Evolutionary conservation across 2,888 invertebrate species (phyloP).

Genomic region (Steinernema scapterisci): DNA sequence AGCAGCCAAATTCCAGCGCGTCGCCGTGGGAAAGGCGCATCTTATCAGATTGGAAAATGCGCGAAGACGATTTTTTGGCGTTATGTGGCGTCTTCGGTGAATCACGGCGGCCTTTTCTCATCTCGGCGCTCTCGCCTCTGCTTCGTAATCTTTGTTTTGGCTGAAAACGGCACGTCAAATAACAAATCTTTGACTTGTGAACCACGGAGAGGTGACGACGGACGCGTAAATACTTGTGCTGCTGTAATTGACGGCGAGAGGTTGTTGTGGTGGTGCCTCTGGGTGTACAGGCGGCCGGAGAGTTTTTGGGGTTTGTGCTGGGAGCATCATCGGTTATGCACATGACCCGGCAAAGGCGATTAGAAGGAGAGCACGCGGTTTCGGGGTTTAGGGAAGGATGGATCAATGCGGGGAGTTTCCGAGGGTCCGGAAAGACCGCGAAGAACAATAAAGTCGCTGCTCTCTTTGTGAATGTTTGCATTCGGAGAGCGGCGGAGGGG

Average conservation of each 20-base stretch:
- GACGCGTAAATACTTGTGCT: too few relatives aligned
- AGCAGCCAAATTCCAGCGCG: neutral
- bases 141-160: too few relatives aligned
- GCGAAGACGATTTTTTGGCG: neutral
- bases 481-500: neutral
- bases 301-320: neutral
- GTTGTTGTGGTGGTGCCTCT: too few relatives aligned
- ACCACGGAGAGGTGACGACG: too few relatives aligned
- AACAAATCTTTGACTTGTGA: too few relatives aligned
- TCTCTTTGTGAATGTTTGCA: constrained; percentile 12
- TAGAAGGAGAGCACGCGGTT: neutral
- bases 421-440: neutral
- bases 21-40: neutral
- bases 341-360: constrained; percentile 1
- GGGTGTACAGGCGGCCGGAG: too few relatives aligned
- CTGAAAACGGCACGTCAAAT: too few relatives aligned
- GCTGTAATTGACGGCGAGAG: too few relatives aligned
- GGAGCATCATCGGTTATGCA: neutral
- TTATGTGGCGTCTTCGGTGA: neutral
- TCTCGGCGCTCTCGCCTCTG: neutral
- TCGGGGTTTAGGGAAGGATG: neutral
- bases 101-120: neutral
- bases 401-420: neutral
- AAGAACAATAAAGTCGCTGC: neutral
- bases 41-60: neutral